Percentiles rank a stretch among this genome's conserved stretches.
Evolutionary conservation across 64 coral and sea anemone species (phyloP).

Genomic region (Dendronephthya gigantea): DNA sequence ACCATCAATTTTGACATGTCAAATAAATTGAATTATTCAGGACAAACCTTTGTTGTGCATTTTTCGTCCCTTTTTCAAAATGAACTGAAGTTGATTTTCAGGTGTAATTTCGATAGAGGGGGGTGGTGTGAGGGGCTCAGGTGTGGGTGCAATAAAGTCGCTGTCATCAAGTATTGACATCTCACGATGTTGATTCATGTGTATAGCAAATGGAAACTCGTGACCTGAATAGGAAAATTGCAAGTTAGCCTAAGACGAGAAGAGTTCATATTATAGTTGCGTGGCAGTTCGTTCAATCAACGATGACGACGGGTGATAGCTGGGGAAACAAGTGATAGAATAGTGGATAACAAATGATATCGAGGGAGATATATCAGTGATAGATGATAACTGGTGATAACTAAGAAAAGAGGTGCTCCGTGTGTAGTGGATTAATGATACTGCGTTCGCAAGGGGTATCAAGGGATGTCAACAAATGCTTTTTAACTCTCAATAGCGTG

Average conservation of each 20-base stretch:
- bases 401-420: too few species aligned
- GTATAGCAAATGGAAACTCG: constrained; percentile 93
- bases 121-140: constrained; percentile 53
- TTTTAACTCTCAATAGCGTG: too few species aligned
- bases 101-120: constrained; percentile 25
- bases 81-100: constrained; percentile 84
- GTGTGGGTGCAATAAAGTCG: not conserved
- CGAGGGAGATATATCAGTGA: too few species aligned
- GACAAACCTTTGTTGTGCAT: constrained; percentile 34
- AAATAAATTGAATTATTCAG: not conserved
- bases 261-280: not conserved
- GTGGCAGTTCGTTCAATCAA: too few species aligned
- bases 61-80: constrained; percentile 76
- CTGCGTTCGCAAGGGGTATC: too few species aligned
- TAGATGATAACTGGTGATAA: too few species aligned
- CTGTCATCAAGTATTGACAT: constrained; percentile 52
- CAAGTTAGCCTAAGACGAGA: not conserved
- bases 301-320: too few species aligned
- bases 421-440: too few species aligned
- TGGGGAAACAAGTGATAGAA: too few species aligned
- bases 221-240: constrained; percentile 42
- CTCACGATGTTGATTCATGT: constrained; percentile 93
- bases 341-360: too few species aligned
- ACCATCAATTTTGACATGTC: not conserved
- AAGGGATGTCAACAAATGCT: too few species aligned